Conservation (phyloP, 2,797 vertebrate genomes). For the Hydrolagus colliei region DNA sequence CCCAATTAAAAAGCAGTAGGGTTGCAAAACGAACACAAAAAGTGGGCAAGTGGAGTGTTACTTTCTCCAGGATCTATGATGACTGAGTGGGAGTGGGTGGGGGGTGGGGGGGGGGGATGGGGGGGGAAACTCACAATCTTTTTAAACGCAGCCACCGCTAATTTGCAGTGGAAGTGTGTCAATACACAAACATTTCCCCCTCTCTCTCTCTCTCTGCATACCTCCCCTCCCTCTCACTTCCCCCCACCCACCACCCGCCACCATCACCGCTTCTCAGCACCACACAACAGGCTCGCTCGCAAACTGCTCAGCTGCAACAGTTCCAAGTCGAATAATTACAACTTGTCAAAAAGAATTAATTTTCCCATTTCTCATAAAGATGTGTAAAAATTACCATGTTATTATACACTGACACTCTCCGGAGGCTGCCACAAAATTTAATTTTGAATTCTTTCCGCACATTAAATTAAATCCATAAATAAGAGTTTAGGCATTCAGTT, state of each 20-base stretch:
- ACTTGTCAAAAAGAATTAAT: conserved; percentile 99
- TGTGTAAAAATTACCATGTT: conserved; percentile 99
- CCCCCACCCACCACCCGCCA: conserved; percentile 46
- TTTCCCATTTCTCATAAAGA: conserved; percentile 99
- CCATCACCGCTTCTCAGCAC: conserved; percentile 56
- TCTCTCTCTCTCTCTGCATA: conserved; percentile 57
- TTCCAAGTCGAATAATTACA: conserved; percentile 99
- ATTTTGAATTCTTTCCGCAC: conserved; percentile 99
- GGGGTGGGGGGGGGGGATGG: not conserved
- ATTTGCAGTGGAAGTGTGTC: conserved; percentile 62
- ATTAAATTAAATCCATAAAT: conserved; percentile 99
- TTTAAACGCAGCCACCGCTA: conserved; percentile 57
- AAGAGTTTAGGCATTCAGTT: conserved; percentile 97
- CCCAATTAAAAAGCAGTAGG: conserved; percentile 64
- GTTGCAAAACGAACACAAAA: conserved; percentile 33
- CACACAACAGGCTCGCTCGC: conserved; percentile 82
- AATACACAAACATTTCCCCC: conserved; percentile 63
- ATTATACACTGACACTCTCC: conserved; percentile 99
- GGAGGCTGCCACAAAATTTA: conserved; percentile 98
- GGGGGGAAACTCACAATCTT: conserved; percentile 34
- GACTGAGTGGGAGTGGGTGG: conserved; percentile 17
- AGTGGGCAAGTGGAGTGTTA: conserved; percentile 4
- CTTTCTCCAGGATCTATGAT: conserved; percentile 17
- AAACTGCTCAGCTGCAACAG: conserved; percentile 97
- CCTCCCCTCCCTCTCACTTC: conserved; percentile 31